Percentiles rank a stretch among this genome's conserved stretches.
These are phyloP conservation scores for Mormyrus hasselquistii DNA, from an alignment of 2,797 vertebrate genomes.

Conservation along the genomic window DNA sequence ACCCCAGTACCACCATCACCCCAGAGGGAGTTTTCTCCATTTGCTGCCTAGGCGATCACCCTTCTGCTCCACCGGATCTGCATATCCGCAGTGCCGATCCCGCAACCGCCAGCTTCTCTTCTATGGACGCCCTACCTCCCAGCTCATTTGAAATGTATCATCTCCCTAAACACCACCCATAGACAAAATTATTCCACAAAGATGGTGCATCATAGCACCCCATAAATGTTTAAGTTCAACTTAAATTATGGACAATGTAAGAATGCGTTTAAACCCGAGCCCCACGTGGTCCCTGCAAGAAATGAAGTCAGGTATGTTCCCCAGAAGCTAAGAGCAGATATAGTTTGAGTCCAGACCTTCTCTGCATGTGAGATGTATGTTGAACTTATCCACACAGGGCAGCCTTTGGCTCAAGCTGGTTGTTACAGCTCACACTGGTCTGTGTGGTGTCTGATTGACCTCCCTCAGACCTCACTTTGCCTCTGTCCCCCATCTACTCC, in stretches of 20 bases:
- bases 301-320: background rate
- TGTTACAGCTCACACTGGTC: conserved; percentile 2
- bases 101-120: background rate
- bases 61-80: background rate
- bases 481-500: background rate
- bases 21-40: conserved; percentile 20
- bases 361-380: conserved; percentile 11
- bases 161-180: background rate
- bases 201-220: background rate
- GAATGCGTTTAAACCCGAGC: background rate
- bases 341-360: conserved; percentile 7
- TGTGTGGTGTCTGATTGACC: conserved; percentile 5
- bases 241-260: background rate
- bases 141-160: background rate
- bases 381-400: background rate
- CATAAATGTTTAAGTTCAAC: background rate
- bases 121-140: background rate
- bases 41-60: background rate
- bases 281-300: background rate
- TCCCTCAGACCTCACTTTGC: background rate
- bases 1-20: background rate
- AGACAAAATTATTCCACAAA: background rate
- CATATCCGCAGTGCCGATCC: background rate
- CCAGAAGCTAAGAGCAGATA: conserved; percentile 13
- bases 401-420: background rate